These are phyloP conservation scores for Antennarius striatus DNA, from an alignment of 2,113 vertebrate genomes.

Conservation along the genomic window DNA sequence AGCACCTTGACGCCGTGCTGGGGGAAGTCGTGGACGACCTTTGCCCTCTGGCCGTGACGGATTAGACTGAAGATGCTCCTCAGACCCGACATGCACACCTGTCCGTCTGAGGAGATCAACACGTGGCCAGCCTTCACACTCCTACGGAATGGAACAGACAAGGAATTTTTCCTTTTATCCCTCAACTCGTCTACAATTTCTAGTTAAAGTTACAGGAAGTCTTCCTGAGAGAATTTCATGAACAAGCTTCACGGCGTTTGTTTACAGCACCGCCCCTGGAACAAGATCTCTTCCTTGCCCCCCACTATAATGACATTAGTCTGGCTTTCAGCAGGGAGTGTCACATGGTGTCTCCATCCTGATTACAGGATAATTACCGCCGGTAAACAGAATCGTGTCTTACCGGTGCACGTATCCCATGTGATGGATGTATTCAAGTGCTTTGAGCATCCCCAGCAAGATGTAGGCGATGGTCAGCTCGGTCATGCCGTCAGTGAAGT, in stretches of 20 bases:
- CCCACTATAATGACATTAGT: neutral
- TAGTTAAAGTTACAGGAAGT: too few relatives aligned
- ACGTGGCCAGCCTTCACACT: slow-evolving; percentile 98
- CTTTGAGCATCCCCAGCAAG: slow-evolving; percentile 90
- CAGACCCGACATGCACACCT: slow-evolving; percentile 93
- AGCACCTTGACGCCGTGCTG: slow-evolving; percentile 94
- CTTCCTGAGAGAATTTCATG: too few relatives aligned
- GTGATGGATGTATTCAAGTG: slow-evolving; percentile 96
- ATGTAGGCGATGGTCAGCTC: slow-evolving; percentile 96
- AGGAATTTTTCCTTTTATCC: too few relatives aligned
- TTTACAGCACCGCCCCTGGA: neutral
- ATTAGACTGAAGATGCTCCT: slow-evolving; percentile 96
- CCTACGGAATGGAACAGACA: slow-evolving; percentile 66
- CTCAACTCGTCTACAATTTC: too few relatives aligned
- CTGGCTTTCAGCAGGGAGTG: neutral
- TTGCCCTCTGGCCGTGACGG: slow-evolving; percentile 90
- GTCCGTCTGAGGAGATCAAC: slow-evolving; percentile 92
- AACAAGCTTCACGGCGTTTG: too few relatives aligned
- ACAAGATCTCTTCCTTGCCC: neutral
- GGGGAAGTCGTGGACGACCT: slow-evolving; percentile 95
- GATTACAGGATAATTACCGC: neutral
- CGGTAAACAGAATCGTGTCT: slow-evolving; percentile 4
- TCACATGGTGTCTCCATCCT: neutral
- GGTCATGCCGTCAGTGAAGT: slow-evolving; percentile 93
- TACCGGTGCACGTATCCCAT: slow-evolving; percentile 99